Evolutionary conservation across 2,888 invertebrate genomes (phyloP), one percentile per base, ranked within the genome.

Genomic region (Eristalis intricaria): DNA sequence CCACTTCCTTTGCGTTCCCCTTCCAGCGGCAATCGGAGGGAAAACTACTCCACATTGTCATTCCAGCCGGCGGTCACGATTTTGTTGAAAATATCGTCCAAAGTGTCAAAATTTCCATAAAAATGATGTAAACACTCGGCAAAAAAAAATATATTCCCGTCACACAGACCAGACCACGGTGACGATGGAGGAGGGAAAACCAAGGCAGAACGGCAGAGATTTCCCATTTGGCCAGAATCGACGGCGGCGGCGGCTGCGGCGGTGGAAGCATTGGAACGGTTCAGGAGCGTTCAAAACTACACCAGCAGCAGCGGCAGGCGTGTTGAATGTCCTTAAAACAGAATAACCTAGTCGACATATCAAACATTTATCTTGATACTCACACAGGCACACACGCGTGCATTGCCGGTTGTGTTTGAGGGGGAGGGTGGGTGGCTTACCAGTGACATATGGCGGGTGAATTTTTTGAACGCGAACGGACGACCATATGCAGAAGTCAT

Each of bases 401-500:
- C 26, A 32, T 7, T 32, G 32, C n/a, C 19, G 29, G 64, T n/a
- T 26, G 26, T 26, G 26, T 26, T 26, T 26, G 38, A 22, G 38
- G 4, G 5, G 22, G 32, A 8, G 10, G 11, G 32, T 19, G 10
- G 11, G 60, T 19, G 61, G 43, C 43, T 19, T 5, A 50, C 26
- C 1, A 60, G 26, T 60, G 60, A 60, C 60, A 60, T 22, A 60
- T 60, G 60, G 60, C 23, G 60, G 60, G 23, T 11, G 22, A n/a
- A 13, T 11, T 15, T 22, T 11, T 15, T 23, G 60, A 26, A 23
- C 23, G n/a, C 11, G 19, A n/a, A 5, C 10, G 43, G 61, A 19
- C 71, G 76, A 64, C 69, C 82, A 78, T 86, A 82, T 82, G 82
- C 85, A 77, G 38, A 85, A 84, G 70, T 84, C 84, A 84, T 80